Percentiles rank a stretch among this genome's conserved stretches.
Conservation (phyloP, 2,888 invertebrate species). For the Drosophila parthenogenetica region DNA sequence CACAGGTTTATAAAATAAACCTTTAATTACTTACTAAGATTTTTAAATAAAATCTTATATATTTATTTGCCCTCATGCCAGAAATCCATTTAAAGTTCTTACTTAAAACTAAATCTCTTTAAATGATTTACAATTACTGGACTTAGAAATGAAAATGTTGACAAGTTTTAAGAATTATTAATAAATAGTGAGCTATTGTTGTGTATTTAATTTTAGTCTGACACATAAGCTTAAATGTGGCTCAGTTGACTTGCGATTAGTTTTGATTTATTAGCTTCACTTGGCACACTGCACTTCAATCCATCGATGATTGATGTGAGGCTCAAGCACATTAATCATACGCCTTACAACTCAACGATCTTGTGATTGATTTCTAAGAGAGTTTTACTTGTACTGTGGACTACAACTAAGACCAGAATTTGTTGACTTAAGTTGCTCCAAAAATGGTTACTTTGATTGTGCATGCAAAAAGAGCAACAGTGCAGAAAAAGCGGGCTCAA, state of each 20-base stretch:
- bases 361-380: conserved; percentile 54
- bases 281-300: conserved; percentile 36
- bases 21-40: too few species aligned
- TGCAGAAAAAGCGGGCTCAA: background rate
- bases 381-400: background rate
- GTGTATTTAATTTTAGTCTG: background rate
- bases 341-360: conserved; percentile 38
- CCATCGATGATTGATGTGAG: conserved; percentile 57
- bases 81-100: too few species aligned
- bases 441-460: conserved; percentile 44
- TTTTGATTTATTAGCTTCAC: conserved; percentile 47
- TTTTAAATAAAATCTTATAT: too few species aligned
- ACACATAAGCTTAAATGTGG: conserved; percentile 2
- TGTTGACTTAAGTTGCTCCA: background rate
- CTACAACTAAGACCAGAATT: background rate
- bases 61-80: too few species aligned
- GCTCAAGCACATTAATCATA: conserved; percentile 52
- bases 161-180: background rate
- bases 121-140: too few species aligned
- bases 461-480: conserved; percentile 41
- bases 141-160: too few species aligned
- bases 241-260: conserved; percentile 19
- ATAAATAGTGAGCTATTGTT: background rate
- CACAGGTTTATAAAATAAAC: too few species aligned
- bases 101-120: too few species aligned